Percentiles rank a stretch among this genome's conserved stretches.
Conservation (phyloP, 2,888 invertebrate genomes). For the Lutraria lutraria region DNA sequence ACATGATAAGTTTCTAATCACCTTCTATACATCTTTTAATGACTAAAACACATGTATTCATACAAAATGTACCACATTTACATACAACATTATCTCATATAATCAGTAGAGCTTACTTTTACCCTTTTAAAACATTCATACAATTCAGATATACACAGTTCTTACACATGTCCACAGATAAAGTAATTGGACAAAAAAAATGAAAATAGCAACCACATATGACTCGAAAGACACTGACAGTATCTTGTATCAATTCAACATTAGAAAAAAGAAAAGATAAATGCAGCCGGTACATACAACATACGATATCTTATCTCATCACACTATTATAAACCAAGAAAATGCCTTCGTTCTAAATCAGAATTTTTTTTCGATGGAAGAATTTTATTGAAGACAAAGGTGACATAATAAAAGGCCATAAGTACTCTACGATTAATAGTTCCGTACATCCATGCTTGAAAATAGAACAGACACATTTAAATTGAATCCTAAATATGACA, state of each 20-base stretch:
- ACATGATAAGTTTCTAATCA: not conserved
- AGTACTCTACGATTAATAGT: no score
- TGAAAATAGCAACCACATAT: not conserved
- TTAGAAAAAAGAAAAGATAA: not conserved
- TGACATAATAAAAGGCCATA: no score
- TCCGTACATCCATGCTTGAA: no score
- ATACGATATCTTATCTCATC: not conserved
- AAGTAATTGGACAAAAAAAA: not conserved
- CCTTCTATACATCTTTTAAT: not conserved
- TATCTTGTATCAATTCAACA: constrained; percentile 1
- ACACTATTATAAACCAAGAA: not conserved
- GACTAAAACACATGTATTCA: constrained; percentile 12
- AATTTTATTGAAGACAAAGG: no score
- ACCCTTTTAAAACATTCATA: not conserved
- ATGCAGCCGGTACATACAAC: not conserved
- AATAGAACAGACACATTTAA: no score
- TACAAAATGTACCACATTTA: not conserved
- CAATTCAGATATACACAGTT: not conserved
- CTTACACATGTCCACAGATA: not conserved
- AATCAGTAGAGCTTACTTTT: not conserved
- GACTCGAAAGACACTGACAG: not conserved
- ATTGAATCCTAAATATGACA: no score
- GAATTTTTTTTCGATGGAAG: no score
- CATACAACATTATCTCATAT: not conserved
- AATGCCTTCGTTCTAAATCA: not conserved